Base-by-base conservation (phyloP, 2,888 invertebrate genomes). In the Himalopsyche tibetana region DNA sequence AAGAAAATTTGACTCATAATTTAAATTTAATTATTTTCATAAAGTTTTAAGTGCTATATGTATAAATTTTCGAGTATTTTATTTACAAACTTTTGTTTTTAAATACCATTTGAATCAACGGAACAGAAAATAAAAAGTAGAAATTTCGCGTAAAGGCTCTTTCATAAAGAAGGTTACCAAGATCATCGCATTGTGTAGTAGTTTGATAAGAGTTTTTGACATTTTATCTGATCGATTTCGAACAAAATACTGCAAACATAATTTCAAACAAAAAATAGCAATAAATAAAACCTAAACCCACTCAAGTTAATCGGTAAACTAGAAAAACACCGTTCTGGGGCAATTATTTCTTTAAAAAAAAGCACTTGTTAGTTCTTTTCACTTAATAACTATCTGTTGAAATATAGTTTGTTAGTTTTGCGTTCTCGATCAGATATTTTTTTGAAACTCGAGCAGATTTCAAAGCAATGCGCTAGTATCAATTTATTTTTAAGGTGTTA, bases 401-500 rank as follows among this genome's bases (percentile, higher is more conserved):
- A 84, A 84, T 42, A 38, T 19, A 40, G 40, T 84, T 80, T 28
- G 28, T 15, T 84, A 56, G 84, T 84, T 56, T 80, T 56, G 84
- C 80, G 56, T 84, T 80, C 84, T 56, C 80, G 80, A 80, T 56
- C 80, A 56, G 63, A 80, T 80, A 84, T 40, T 84, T 80, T 51
- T 51, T 51, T 56, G 45, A 84, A 80, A 84, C 80, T 81, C 80
- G 84, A 85, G 56, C 86, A 81, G 84, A 83, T 86, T 42, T 81
- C 63, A 80, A 83, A 83, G 74, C 74, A 63, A 80, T 88, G 88
- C 86, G 87, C 84, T 86, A 87, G 84, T 87, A 85, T 87, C 85
- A 84, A 40, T 84, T 86, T 86, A 86, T 86, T 87, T 82, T 80
- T 36, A 87, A 85, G 55, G 63, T 84, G 82, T 88, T 86, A 85